These are phyloP conservation scores for Lottia scabra DNA, from an alignment of 2,888 invertebrate genomes.

Conservation along the genomic window DNA sequence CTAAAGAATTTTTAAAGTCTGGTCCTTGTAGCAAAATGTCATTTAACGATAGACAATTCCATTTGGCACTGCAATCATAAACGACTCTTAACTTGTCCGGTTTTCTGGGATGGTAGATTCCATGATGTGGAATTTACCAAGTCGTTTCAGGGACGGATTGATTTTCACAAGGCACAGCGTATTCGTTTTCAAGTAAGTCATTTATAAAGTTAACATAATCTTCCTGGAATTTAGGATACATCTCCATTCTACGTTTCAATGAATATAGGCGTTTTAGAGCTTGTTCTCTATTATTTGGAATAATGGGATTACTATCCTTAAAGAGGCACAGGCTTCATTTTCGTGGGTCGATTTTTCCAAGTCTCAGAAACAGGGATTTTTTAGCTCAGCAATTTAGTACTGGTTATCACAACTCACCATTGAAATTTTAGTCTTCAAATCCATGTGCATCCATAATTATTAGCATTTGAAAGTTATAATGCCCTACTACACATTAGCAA, in stretches of 20 bases:
- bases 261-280: not conserved
- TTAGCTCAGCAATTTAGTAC: no score
- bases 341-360: no score
- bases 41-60: constrained; percentile 13
- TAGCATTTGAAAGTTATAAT: no score
- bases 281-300: constrained; percentile 6
- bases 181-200: constrained; percentile 1
- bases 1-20: constrained; percentile 17
- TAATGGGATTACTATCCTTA: not conserved
- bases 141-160: not conserved
- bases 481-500: no score
- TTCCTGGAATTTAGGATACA: not conserved
- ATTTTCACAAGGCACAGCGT: not conserved
- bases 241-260: not conserved
- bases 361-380: no score
- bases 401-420: no score
- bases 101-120: constrained; percentile 26
- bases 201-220: constrained; percentile 19
- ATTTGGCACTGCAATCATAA: constrained; percentile 17
- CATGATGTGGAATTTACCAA: constrained; percentile 22
- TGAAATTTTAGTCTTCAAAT: no score
- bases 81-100: constrained; percentile 11
- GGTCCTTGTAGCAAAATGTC: constrained; percentile 18
- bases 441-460: no score
- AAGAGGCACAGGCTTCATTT: no score